Conservation (phyloP, 2,113 vertebrate species). For the Dipodomys stephensi region DNA sequence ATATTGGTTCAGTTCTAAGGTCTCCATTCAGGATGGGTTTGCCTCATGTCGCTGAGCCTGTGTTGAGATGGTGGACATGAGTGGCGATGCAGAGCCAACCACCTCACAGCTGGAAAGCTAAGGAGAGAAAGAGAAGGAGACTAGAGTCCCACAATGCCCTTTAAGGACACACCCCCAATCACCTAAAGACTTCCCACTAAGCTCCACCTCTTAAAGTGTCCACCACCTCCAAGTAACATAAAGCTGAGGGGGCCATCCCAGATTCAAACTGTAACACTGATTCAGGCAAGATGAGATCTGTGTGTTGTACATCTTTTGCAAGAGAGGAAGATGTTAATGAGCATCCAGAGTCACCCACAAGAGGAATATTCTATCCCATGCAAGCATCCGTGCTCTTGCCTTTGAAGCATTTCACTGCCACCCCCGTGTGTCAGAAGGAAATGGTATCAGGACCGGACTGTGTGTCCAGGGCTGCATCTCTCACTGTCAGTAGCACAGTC, state of each 20-base stretch:
- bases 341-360: background rate
- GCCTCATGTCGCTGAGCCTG: background rate
- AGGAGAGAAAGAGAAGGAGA: background rate
- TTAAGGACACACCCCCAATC: background rate
- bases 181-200: background rate
- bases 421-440: background rate
- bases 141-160: background rate
- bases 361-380: no score
- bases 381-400: background rate
- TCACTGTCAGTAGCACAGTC: background rate
- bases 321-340: background rate
- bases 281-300: background rate
- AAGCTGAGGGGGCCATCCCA: background rate
- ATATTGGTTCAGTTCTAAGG: background rate
- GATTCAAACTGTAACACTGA: background rate
- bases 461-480: background rate
- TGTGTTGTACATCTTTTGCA: no score
- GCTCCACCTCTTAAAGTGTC: background rate
- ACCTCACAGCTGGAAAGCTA: background rate
- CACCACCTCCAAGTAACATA: background rate
- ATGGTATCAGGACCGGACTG: no score
- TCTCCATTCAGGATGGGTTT: background rate
- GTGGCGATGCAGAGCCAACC: background rate
- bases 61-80: background rate
- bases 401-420: background rate